Percentiles rank a stretch among this genome's conserved stretches.
Conservation (phyloP, 2,888 invertebrate genomes). For the Trichogramma dendrolimi region DNA sequence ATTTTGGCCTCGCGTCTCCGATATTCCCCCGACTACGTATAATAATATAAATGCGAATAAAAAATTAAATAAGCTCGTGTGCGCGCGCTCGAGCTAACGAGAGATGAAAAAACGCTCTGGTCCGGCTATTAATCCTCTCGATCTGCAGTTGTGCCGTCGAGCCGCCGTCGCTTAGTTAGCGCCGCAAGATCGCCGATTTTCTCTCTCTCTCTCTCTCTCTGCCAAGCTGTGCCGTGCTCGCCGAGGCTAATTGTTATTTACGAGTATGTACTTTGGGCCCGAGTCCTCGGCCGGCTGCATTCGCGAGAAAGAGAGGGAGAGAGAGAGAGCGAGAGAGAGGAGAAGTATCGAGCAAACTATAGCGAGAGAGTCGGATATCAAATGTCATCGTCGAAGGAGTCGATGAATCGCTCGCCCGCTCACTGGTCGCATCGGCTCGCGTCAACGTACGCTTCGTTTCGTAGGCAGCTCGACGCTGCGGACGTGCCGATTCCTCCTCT, state of each 20-base stretch:
- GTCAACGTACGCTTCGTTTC: no score
- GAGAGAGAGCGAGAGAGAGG: not conserved
- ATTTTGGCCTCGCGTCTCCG: no score
- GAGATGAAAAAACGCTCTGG: constrained; percentile 19
- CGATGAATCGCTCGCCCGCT: constrained; percentile 19
- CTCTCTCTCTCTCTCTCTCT: no score
- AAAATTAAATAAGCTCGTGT: no score
- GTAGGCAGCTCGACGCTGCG: no score
- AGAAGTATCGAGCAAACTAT: constrained; percentile 1
- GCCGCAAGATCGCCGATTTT: no score
- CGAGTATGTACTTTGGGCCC: constrained; percentile 37
- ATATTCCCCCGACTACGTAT: no score
- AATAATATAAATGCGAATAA: no score
- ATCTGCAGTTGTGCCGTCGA: not conserved
- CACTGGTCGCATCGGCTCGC: not conserved
- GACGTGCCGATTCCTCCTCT: no score
- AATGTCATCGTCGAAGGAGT: not conserved
- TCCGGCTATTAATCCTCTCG: constrained; percentile 43
- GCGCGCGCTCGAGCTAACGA: not conserved
- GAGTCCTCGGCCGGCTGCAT: constrained; percentile 41
- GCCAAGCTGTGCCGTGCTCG: constrained; percentile 20
- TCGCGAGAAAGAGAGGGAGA: constrained; percentile 14
- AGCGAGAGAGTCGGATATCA: not conserved
- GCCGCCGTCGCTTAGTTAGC: not conserved
- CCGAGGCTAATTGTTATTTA: constrained; percentile 47